Evolutionary conservation across 2,888 invertebrate species (phyloP).

Genomic region (Zaprionus obscuricornis): DNA sequence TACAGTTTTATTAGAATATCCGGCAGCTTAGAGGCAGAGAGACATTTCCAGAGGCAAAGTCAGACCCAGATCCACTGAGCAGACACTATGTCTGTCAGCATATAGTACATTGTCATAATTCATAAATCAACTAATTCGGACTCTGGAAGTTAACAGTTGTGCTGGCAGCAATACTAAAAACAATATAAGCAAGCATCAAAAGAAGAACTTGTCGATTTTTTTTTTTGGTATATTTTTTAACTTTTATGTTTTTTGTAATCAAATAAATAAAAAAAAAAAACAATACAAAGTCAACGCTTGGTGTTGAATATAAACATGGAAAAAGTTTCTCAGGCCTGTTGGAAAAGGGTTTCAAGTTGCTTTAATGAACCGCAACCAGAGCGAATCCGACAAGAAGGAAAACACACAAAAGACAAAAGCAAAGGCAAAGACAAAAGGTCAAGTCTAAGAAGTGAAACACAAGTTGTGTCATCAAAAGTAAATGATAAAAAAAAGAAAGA

Average conservation of each 20-base stretch:
- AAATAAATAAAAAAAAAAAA: conserved; percentile 15
- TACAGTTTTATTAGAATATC: conserved; percentile 78
- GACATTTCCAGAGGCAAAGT: neutral
- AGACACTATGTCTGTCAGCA: conserved; percentile 61
- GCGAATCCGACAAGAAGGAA: neutral
- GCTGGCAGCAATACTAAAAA: conserved; percentile 40
- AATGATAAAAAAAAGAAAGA: conserved; percentile 27
- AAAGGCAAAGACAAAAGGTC: conserved; percentile 55
- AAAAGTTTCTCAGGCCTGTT: conserved; percentile 46
- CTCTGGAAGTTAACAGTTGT: conserved; percentile 63
- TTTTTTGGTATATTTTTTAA: no score
- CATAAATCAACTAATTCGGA: conserved; percentile 80
- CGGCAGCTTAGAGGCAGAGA: conserved; percentile 71
- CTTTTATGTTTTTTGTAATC: neutral
- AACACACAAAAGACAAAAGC: neutral
- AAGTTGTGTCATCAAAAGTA: conserved; percentile 43
- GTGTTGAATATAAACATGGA: neutral
- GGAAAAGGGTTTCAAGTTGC: conserved; percentile 69
- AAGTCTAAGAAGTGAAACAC: conserved; percentile 57
- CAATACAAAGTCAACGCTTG: conserved; percentile 35
- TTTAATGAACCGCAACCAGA: conserved; percentile 73
- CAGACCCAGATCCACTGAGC: conserved; percentile 1
- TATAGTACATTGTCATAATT: conserved; percentile 77
- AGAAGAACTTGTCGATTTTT: no score
- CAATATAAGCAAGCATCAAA: no score